A percentile compares a stretch with the other conserved stretches of the same genome.
Conservation (phyloP, 1,140 invertebrate species). For the Galleria mellonella region DNA sequence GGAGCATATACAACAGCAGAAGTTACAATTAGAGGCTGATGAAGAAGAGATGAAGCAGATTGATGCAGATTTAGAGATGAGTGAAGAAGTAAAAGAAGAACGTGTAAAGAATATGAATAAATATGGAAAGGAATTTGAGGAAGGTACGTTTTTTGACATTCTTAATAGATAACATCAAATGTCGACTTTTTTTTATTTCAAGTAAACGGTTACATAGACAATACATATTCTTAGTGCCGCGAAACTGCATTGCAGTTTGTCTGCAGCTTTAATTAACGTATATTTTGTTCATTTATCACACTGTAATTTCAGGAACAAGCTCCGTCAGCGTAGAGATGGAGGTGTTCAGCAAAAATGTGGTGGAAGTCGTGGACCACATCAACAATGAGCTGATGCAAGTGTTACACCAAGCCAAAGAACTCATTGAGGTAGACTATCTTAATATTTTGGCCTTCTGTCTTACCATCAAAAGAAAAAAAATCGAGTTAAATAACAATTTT, state of each 20-base stretch:
- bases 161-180: too few relatives aligned
- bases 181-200: too few relatives aligned
- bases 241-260: too few relatives aligned
- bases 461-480: too few relatives aligned
- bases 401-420: constrained; percentile 12
- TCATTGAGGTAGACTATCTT: constrained; percentile 16
- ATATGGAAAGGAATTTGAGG: constrained; percentile 24
- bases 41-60: constrained; percentile 16
- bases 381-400: constrained; percentile 20
- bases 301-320: constrained; percentile 18
- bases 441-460: too few relatives aligned
- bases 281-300: too few relatives aligned
- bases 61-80: constrained; percentile 11
- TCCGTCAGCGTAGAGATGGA: constrained; percentile 28
- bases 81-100: constrained; percentile 11
- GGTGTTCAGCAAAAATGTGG: constrained; percentile 27
- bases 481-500: too few relatives aligned
- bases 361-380: constrained; percentile 28
- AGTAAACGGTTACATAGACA: too few relatives aligned
- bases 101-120: constrained; percentile 15
- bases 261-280: too few relatives aligned
- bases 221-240: too few relatives aligned
- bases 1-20: constrained; percentile 19
- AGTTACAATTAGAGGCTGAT: constrained; percentile 14
- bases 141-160: constrained; percentile 19